Evolutionary conservation across 2,113 vertebrate genomes (phyloP).

Genomic region (Rhinoderma darwinii): DNA sequence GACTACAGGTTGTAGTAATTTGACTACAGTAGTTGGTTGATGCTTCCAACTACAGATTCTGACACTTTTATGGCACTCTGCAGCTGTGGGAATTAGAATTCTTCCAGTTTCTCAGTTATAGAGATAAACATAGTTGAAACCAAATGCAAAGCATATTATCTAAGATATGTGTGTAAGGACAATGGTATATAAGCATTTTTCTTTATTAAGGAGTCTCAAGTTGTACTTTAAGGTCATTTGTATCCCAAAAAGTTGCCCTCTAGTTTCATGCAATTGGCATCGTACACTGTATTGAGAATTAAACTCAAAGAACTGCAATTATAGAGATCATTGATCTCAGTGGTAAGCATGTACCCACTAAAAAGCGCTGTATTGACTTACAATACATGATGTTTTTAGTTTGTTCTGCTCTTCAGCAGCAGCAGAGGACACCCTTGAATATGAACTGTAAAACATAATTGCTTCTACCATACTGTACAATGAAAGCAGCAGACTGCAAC

Average conservation of each 20-base stretch:
- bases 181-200: not conserved
- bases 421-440: not conserved
- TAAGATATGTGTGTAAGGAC: not conserved
- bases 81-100: not conserved
- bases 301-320: not conserved
- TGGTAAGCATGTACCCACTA: not conserved
- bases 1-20: not conserved
- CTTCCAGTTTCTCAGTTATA: not conserved
- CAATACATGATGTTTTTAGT: not conserved
- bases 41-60: not conserved
- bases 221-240: not conserved
- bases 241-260: not conserved
- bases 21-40: not conserved
- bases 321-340: constrained; percentile 15
- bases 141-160: not conserved
- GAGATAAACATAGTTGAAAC: no score
- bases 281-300: not conserved
- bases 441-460: constrained; percentile 6
- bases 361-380: not conserved
- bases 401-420: not conserved
- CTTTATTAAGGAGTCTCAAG: not conserved
- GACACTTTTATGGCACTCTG: not conserved
- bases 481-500: not conserved
- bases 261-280: not conserved
- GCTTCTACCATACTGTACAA: constrained; percentile 1